phyloP scores from a whole-genome alignment of 2,797 vertebrate species.

The Otolemur crassicaudatus region DNA sequence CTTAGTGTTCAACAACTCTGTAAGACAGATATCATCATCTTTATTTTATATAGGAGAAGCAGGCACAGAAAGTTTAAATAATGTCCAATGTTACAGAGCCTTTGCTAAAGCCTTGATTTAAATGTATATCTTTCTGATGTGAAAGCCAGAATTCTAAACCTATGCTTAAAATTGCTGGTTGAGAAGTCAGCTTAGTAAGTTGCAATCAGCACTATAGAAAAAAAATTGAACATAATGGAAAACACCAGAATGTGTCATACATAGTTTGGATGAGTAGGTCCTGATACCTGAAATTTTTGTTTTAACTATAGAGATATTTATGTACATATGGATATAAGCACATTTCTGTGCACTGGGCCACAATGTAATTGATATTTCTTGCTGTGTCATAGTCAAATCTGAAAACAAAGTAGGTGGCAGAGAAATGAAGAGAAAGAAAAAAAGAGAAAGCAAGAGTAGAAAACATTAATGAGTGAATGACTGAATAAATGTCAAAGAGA shows the following conservation, averaged over 20 bases:
- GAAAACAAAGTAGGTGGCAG: background rate
- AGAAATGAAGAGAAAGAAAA: background rate
- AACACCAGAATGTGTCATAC: background rate
- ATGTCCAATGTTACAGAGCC: background rate
- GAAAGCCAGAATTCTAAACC: background rate
- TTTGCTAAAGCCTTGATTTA: background rate
- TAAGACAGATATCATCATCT: background rate
- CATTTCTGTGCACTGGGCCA: background rate
- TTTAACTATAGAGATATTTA: background rate
- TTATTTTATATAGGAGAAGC: background rate
- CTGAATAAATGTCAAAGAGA: background rate
- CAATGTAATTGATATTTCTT: background rate
- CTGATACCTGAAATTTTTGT: background rate
- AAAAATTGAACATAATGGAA: background rate
- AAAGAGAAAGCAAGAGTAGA: background rate
- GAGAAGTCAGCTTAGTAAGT: conserved; percentile 35
- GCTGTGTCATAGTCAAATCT: background rate
- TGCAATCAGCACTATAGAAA: background rate
- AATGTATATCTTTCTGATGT: background rate
- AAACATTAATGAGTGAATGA: background rate
- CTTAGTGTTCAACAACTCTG: background rate
- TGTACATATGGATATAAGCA: background rate
- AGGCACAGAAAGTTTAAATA: background rate
- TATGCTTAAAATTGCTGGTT: background rate
- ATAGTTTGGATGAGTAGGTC: background rate